Conservation (phyloP, 2,888 invertebrate genomes). For the Drosophila atripex region DNA sequence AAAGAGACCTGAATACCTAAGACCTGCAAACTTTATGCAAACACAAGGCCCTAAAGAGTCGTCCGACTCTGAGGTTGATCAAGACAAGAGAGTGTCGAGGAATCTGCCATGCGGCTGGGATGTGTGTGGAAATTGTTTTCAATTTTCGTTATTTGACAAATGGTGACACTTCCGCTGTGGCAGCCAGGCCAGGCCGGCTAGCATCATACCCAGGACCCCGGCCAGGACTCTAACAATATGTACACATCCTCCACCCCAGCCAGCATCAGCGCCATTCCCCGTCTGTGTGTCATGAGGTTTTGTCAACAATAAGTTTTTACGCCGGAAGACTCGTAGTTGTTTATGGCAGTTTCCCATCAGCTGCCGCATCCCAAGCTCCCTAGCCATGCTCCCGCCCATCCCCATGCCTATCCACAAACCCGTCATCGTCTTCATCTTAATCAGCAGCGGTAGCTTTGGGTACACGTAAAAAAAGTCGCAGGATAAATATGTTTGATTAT, state of each 20-base stretch:
- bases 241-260: slow-evolving; percentile 30
- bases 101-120: slow-evolving; percentile 10
- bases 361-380: slow-evolving; percentile 49
- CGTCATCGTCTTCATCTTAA: slow-evolving; percentile 26
- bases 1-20: slow-evolving; percentile 20
- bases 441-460: slow-evolving; percentile 13
- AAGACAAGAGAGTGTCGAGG: slow-evolving; percentile 26
- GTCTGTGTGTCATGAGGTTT: slow-evolving; percentile 70
- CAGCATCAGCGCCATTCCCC: slow-evolving; percentile 2
- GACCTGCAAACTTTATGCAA: slow-evolving; percentile 15
- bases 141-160: slow-evolving; percentile 83
- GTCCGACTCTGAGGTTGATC: slow-evolving; percentile 13
- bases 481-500: too few species aligned
- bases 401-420: slow-evolving; percentile 13
- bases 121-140: slow-evolving; percentile 80
- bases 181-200: slow-evolving; percentile 46
- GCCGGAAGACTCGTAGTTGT: slow-evolving; percentile 68
- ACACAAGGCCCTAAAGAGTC: background rate
- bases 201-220: slow-evolving; percentile 15
- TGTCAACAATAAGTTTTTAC: slow-evolving; percentile 78
- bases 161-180: slow-evolving; percentile 81
- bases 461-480: slow-evolving; percentile 9
- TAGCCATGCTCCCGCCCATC: slow-evolving; percentile 15
- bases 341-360: slow-evolving; percentile 68
- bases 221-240: slow-evolving; percentile 73